Percentiles rank a stretch among this genome's conserved stretches.
phyloP scores from a whole-genome alignment of 2,888 invertebrate species.

The Pseudolycoriella hygida region DNA sequence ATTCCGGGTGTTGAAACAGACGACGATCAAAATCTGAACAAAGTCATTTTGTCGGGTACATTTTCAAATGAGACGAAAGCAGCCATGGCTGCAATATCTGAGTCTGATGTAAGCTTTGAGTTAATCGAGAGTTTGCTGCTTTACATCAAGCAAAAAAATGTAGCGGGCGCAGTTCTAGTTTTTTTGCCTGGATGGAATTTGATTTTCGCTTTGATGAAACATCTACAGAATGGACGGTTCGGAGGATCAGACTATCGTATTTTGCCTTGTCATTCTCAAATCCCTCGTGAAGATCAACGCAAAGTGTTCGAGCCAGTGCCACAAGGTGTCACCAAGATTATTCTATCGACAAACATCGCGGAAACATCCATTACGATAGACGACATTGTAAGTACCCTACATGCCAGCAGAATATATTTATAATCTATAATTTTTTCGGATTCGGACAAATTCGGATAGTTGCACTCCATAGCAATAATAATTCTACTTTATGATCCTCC shows the following conservation, averaged over 20 bases:
- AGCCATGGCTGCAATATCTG: constrained; percentile 60
- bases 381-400: constrained; percentile 48
- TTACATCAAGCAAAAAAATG: constrained; percentile 39
- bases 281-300: constrained; percentile 88
- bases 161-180: constrained; percentile 75
- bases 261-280: constrained; percentile 91
- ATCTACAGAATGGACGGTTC: constrained; percentile 60
- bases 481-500: too few species aligned
- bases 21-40: constrained; percentile 57
- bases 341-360: constrained; percentile 93
- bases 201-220: constrained; percentile 81
- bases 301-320: constrained; percentile 82
- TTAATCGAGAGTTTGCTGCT: constrained; percentile 63
- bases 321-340: constrained; percentile 76
- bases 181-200: constrained; percentile 97
- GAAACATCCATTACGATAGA: constrained; percentile 97
- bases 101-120: constrained; percentile 85
- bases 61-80: constrained; percentile 45
- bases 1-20: constrained; percentile 28
- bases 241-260: constrained; percentile 52
- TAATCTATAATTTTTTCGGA: too few species aligned
- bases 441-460: too few species aligned
- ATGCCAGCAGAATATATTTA: too few species aligned
- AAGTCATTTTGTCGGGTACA: constrained; percentile 27
- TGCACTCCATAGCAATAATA: too few species aligned